Evolutionary conservation across 2,797 vertebrate species (phyloP).

Genomic region (Rhinatrema bivittatum): DNA sequence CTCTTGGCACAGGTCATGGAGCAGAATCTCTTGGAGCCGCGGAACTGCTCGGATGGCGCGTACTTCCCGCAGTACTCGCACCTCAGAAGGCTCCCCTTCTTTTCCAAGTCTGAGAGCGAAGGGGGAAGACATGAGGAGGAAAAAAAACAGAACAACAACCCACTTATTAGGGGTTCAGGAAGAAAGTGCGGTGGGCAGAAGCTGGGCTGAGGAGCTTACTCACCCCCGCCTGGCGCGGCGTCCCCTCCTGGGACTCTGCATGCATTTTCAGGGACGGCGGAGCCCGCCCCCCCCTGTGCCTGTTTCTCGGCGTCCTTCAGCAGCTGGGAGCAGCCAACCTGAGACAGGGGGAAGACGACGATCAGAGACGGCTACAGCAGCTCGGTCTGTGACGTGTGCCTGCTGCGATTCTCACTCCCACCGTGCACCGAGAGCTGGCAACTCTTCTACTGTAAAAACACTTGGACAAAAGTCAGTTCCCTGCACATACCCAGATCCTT

Average conservation of each 20-base stretch:
- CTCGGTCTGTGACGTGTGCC: no score
- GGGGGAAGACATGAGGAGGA: no score
- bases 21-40: conserved; percentile 93
- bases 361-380: no score
- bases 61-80: conserved; percentile 92
- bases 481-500: no score
- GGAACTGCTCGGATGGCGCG: conserved; percentile 86
- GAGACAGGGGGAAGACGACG: conserved; percentile 3
- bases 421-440: neutral
- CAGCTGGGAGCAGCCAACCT: conserved; percentile 65
- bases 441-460: neutral
- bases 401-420: no score
- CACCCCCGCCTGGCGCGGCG: conserved; percentile 32
- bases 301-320: conserved; percentile 63
- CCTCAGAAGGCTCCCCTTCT: conserved; percentile 69
- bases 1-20: conserved; percentile 95
- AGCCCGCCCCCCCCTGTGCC: conserved; percentile 34
- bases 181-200: no score
- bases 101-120: conserved; percentile 51
- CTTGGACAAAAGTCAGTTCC: no score
- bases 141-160: no score
- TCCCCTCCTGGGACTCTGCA: conserved; percentile 42
- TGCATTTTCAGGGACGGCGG: conserved; percentile 45
- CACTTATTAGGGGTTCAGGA: no score
- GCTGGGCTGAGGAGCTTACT: no score